Evolutionary conservation across 2,888 invertebrate species (phyloP).

Genomic region (Philhelius pedissequus): DNA sequence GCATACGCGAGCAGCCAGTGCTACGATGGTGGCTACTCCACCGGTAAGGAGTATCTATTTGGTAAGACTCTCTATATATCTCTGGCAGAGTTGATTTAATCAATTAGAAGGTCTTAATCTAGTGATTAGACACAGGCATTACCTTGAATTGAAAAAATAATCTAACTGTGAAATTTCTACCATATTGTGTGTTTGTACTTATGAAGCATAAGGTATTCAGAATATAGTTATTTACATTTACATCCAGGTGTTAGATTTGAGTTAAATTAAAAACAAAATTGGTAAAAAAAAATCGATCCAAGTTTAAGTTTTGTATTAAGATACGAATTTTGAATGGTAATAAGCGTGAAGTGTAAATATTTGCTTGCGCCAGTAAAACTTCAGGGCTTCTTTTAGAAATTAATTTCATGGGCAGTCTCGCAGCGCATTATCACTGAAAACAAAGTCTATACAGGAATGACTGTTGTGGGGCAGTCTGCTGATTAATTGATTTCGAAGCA

Average conservation of each 20-base stretch:
- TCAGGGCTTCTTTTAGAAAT: conserved; percentile 17
- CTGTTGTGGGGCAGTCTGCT: background rate
- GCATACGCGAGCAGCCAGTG: conserved; percentile 73
- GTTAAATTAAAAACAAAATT: no score
- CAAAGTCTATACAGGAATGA: background rate
- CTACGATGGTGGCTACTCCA: conserved; percentile 70
- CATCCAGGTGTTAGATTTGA: background rate
- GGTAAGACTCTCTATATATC: conserved; percentile 71
- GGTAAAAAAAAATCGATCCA: background rate
- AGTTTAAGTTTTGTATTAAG: conserved; percentile 1
- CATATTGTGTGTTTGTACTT: background rate
- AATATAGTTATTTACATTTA: conserved; percentile 19
- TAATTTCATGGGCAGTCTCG: conserved; percentile 22
- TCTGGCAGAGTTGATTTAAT: conserved; percentile 27
- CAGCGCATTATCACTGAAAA: conserved; percentile 1
- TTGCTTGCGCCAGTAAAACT: conserved; percentile 23
- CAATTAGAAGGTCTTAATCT: conserved; percentile 56
- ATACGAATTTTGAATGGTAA: conserved; percentile 40
- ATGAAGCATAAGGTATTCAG: background rate
- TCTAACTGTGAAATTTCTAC: conserved; percentile 48
- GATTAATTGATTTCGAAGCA: conserved; percentile 33
- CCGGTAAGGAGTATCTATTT: conserved; percentile 78
- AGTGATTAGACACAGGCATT: conserved; percentile 30
- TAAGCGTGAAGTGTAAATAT: conserved; percentile 40
- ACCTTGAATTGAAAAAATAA: conserved; percentile 15